Evolutionary conservation across 2,113 vertebrate genomes (phyloP), one percentile per base, ranked within the genome.

Genomic region (Thymallus thymallus): DNA sequence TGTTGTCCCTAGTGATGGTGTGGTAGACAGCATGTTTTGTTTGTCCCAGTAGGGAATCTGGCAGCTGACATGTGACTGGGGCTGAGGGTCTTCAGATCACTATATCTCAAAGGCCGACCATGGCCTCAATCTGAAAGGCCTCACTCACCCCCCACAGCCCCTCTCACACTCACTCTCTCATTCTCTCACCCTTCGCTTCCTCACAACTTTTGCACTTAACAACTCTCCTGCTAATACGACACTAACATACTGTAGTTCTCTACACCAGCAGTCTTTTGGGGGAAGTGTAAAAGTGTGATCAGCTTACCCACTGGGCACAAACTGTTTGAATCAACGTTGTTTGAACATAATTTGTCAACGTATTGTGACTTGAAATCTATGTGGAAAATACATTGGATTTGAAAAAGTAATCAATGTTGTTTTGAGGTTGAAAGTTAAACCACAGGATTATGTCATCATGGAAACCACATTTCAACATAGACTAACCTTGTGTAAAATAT

Each of bases 21-120:
- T 24, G 29, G n/a, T 29, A 26, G 46, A 58, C 23, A 24, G 14
- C 46, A 24, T 41, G 1, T 82, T 85, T 85, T 82, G 81, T 79
- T 79, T 73, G 78, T 76, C 79, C 35, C 75, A 71, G 76, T 3
- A 65, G 77, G 81, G 71, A 82, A 80, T 86, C 84, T 85, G 80
- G 1, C 61, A 56, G 18, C 69, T 74, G 1, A 61, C 82, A 70
- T 78, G 73, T 80, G 83, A 82, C 69, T 74, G 23, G 75, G 65
- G 51, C 26, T 63, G 72, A 86, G 77, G 68, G 62, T 82, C 71
- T 41, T 79, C 63, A 76, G 72, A 77, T 72, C 41, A 65, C 20
- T 10, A 46, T 32, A 67, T 81, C 68, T 68, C 46, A 35, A 55
- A 78, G 82, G 65, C 80, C 68, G 56, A 74, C 61, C 30, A 35